Percentiles rank a stretch among this genome's conserved stretches.
Evolutionary conservation across 2,113 vertebrate species (phyloP).

Genomic region (Gymnogyps californianus): DNA sequence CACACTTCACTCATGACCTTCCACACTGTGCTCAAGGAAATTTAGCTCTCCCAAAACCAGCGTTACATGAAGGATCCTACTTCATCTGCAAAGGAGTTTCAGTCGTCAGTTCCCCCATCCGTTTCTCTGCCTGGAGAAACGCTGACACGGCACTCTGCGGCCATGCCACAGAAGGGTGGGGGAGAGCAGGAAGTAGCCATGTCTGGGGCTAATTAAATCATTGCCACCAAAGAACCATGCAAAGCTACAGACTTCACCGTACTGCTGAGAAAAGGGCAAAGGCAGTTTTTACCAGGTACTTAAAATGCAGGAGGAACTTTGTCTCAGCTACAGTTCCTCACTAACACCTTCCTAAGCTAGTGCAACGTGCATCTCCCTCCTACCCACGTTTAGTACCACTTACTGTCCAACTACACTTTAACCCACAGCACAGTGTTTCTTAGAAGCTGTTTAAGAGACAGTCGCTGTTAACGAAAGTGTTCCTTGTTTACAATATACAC

Average conservation of each 20-base stretch:
- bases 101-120: neutral
- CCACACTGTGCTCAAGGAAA: neutral
- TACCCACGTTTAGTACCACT: accelerated
- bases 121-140: neutral
- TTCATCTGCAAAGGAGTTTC: neutral
- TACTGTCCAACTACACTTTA: neutral
- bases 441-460: neutral
- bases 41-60: neutral
- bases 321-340: neutral
- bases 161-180: neutral
- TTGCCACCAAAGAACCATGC: neutral
- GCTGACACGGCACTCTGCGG: neutral
- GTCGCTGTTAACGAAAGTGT: neutral
- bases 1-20: neutral
- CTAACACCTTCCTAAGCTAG: neutral
- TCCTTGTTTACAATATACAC: neutral
- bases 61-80: neutral
- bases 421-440: neutral
- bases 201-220: neutral
- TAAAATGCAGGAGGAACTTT: neutral
- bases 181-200: neutral
- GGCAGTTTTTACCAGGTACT: neutral
- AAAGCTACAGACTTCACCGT: neutral
- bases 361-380: neutral
- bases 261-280: neutral